These are phyloP conservation scores for Artibeus lituratus DNA, from an alignment of 2,797 vertebrate genomes.

Conservation along the genomic window DNA sequence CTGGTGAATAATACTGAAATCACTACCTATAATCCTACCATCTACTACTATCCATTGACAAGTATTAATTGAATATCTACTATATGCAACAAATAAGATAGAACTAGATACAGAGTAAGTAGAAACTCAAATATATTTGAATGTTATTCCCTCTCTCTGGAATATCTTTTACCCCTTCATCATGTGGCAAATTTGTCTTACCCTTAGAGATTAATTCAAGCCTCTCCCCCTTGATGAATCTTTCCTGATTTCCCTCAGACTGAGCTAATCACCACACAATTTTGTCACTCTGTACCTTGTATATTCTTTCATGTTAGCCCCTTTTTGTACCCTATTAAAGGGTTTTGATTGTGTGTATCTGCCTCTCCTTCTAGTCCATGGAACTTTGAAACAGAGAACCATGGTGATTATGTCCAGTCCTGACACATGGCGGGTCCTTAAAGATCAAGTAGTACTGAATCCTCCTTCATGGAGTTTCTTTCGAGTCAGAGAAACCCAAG, in stretches of 20 bases:
- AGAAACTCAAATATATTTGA: background rate
- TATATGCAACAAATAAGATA: background rate
- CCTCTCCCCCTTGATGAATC: background rate
- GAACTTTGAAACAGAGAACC: background rate
- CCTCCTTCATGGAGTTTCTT: background rate
- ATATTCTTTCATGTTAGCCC: background rate
- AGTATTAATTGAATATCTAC: background rate
- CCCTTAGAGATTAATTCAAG: background rate
- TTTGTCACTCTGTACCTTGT: background rate
- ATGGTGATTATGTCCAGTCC: background rate
- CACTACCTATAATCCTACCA: background rate
- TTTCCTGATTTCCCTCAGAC: background rate
- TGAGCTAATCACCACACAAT: background rate
- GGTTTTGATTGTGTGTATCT: background rate
- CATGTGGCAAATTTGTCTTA: background rate
- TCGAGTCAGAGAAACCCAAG: background rate
- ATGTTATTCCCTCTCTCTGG: background rate
- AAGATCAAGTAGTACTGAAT: background rate
- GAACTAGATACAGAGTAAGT: background rate
- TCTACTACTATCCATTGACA: background rate
- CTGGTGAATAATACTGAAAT: constrained; percentile 18
- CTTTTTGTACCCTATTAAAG: background rate
- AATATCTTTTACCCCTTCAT: background rate
- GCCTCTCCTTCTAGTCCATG: background rate
- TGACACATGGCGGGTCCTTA: background rate